Evolutionary conservation across 2,113 vertebrate species (phyloP).

Genomic region (Rhinopithecus roxellana): DNA sequence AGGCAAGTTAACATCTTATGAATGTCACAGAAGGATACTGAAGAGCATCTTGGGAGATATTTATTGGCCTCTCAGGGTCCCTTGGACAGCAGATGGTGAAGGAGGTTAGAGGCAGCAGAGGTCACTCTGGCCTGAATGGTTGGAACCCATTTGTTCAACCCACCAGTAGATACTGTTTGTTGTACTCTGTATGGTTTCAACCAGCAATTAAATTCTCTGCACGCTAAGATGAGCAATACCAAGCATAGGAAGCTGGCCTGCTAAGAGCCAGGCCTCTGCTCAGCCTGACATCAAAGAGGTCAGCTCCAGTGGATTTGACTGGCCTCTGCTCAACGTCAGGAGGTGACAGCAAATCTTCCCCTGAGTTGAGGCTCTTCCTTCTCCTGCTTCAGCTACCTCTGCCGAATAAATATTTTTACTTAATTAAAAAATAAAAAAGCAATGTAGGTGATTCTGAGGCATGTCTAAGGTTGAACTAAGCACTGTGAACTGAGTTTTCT

Average conservation of each 20-base stretch:
- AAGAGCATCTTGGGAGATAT: not conserved
- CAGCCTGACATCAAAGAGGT: constrained; percentile 34
- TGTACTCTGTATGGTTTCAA: not conserved
- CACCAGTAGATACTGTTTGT: rapidly evolving
- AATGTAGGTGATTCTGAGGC: not conserved
- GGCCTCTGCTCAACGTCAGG: not conserved
- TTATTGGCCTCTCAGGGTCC: not conserved
- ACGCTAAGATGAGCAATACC: constrained; percentile 45
- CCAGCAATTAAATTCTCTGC: not conserved
- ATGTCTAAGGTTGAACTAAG: not conserved
- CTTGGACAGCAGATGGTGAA: not conserved
- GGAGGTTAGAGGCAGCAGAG: not conserved
- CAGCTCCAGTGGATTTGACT: not conserved
- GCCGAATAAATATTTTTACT: not conserved
- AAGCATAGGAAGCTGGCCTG: constrained; percentile 86
- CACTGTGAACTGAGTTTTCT: not conserved
- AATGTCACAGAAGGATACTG: not conserved
- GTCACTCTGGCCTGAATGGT: not conserved
- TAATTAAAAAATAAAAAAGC: not conserved
- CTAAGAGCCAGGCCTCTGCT: constrained; percentile 56
- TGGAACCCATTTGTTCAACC: not conserved
- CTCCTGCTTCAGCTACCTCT: constrained; percentile 44
- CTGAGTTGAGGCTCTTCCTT: rapidly evolving
- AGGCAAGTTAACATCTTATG: not conserved
- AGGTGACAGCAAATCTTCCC: rapidly evolving